phyloP scores from a whole-genome alignment of 1,140 invertebrate genomes.

The Brachionus koreanus region DNA sequence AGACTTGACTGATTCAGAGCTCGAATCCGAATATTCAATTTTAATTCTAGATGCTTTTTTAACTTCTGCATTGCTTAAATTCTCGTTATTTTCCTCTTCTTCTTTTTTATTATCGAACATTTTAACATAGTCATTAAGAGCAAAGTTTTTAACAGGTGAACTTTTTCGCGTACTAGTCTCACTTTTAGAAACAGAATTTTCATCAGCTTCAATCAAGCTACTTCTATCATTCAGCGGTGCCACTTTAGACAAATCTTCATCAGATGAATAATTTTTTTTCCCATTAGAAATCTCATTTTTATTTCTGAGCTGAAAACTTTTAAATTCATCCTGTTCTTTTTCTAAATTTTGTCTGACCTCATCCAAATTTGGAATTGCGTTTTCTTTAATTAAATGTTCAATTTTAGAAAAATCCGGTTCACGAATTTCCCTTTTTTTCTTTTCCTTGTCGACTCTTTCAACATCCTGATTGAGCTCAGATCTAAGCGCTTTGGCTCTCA shows the following conservation, averaged over 20 bases:
- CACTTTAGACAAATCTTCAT: neutral
- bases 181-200: neutral
- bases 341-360: neutral
- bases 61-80: neutral
- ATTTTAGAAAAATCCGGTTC: constrained; percentile 1
- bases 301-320: neutral
- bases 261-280: neutral
- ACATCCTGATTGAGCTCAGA: neutral
- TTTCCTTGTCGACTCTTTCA: neutral
- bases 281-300: neutral
- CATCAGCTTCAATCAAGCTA: neutral
- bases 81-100: neutral
- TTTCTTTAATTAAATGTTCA: neutral
- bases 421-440: neutral
- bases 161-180: neutral
- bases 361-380: neutral
- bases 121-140: constrained; percentile 1
- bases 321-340: neutral
- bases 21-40: constrained; percentile 38
- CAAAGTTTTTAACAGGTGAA: neutral
- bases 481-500: neutral
- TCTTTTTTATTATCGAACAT: constrained; percentile 34
- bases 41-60: constrained; percentile 18
- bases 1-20: neutral
- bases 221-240: neutral